Base-by-base conservation (phyloP, 2,888 invertebrate species). In the Phlogophora meticulosa region DNA sequence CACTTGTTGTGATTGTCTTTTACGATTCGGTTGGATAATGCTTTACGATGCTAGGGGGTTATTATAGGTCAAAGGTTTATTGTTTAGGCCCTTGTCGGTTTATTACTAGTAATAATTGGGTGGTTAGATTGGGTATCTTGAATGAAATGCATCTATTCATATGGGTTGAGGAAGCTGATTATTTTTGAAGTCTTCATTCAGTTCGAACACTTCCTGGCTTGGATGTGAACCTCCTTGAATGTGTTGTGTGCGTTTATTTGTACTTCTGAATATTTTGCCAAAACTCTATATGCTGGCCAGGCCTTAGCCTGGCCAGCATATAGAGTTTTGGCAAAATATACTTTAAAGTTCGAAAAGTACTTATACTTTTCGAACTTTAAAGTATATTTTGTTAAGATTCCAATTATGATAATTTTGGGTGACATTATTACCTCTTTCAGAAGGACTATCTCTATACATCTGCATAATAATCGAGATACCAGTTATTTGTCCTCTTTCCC, bases 1-100 rank as follows among this genome's bases (percentile, higher is more conserved):
- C 62, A 75, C 68, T 72, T 58, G 63, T 43, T 48, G 22, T 66
- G 77, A 79, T 71, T 71, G 79, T 80, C 68, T 74, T 88, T 87
- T 85, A 88, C 67, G 83, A 81, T 84, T 78, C 62, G 13, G 70
- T 61, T 62, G 65, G 74, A 77, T 84, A 77, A 85, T 81, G 67
- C 56, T 75, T 81, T 81, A 81, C 68, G 72, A 63, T 75, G 67
- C 70, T 83, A 78, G 56, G 76, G 80, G 82, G 73, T 83, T 76
- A 73, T 85, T 85, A 78, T 80, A 76, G 84, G 85, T 85, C 85
- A 85, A 63, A 83, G 82, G 83, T 86, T 85, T 84, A 83, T 80
- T 78, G 75, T 73, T 71, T 52, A 73, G 20, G 43, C 55, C 72
- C 76, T 77, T 76, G 76, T 80, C 78, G 83, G 80, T 85, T 84